Base-by-base conservation (phyloP, 2,888 invertebrate genomes). In the Rhagonycha lutea region DNA sequence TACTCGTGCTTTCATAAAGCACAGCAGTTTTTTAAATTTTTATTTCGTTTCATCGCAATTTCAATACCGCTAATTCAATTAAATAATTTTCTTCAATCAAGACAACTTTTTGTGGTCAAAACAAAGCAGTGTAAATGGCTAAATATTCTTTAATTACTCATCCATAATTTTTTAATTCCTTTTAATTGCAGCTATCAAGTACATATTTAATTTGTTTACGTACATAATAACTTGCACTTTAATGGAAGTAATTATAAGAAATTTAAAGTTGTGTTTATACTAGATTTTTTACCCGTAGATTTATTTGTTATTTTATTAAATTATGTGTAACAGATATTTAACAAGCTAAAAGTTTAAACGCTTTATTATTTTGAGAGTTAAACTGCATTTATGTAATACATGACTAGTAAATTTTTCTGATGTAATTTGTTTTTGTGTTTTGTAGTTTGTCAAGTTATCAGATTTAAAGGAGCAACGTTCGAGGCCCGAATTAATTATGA, bases 391-490 rank as follows among this genome's bases (percentile, higher is more conserved):
- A 12, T 32, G 12, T n/a, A 18, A 18, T 18, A 18, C 18, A 18
- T 18, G 2, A 18, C 18, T 18, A 32, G 32, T 32, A 7, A 47
- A 47, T 47, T 47, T 47, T n/a, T 47, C n/a, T 47, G 12, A 4
- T 32, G 32, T 32, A 32, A 32, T 32, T 32, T 12, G 3, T 32
- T 61, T 63, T 73, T 68, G 71, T 47, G 5, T 67, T 74, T 79
- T 12, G 84, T 32, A 87, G 80, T 88, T 94, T 84, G 95, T 96
- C 0, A 92, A 92, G 83, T 88, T 96, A 8, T 95, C 95, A 1
- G 95, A 96, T 85, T 89, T 96, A 86, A 95, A 95, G 84, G 94
- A 93, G 82, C 90, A 91, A 5, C 89, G 90, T 8, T 87, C 88
- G 60, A 90, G 90, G 72, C 87, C 89, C 68, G 90, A 90, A 26